Evolutionary conservation across 2,888 invertebrate species (phyloP), one percentile per base, ranked within the genome.

Genomic region (Hypomecis atomaria): DNA sequence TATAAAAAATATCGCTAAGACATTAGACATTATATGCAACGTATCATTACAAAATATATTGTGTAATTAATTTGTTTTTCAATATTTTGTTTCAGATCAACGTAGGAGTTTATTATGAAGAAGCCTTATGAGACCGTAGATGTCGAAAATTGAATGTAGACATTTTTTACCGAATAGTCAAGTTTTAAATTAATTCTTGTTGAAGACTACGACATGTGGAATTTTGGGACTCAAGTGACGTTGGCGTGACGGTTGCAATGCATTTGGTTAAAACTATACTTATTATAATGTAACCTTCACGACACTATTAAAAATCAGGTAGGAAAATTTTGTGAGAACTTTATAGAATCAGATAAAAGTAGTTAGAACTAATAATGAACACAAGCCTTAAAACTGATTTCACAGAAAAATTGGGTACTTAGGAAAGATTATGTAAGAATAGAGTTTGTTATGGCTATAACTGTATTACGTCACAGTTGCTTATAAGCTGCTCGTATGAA

Each of bases 31-130:
- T n/a, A n/a, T n/a, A n/a, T n/a, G n/a, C n/a, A n/a, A n/a, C n/a
- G n/a, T n/a, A n/a, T n/a, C n/a, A n/a, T n/a, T 45, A 52, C 38
- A 38, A 45, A 23, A n/a, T 45, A 13, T 45, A 1, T 42, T 34
- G 7, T 23, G 33, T 54, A 33, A 37, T 37, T 33, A 37, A 4
- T 37, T 33, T 44, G 60, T 43, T 23, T 10, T 45, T 59, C 54
- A 75, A 76, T 80, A 58, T 62, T 59, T 85, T 83, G 77, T 90
- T 89, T 73, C 91, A 92, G 92, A 90, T 91, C 89, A 90, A 90
- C 87, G 90, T 92, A 92, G 92, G 91, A 92, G 92, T 92, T 92
- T 91, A 92, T 90, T 85, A 89, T 80, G 85, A 92, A 91, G 90
- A 89, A 92, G 92, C 92, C 92, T 92, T 92, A 92, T 92, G 83